A percentile compares a stretch with the other conserved stretches of the same genome.
Conservation (phyloP, 2,797 vertebrate genomes). For the Kryptopterus vitreolus region DNA sequence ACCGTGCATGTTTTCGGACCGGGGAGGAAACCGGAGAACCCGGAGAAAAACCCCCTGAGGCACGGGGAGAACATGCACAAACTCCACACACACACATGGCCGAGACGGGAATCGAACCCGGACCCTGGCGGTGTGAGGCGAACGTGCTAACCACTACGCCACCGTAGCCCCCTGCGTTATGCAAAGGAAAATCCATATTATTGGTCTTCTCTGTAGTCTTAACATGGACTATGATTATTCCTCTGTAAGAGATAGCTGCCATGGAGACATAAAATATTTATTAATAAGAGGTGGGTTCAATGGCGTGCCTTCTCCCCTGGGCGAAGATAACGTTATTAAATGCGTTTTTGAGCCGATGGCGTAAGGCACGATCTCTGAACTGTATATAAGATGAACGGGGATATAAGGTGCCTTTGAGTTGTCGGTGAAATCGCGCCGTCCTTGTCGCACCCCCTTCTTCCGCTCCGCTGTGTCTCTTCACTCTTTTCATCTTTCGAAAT, state of each 20-base stretch:
- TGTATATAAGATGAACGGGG: conserved; percentile 4
- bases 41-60: too few species aligned
- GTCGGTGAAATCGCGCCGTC: neutral
- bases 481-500: conserved; percentile 15
- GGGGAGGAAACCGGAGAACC: too few species aligned
- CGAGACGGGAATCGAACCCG: too few species aligned
- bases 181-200: neutral
- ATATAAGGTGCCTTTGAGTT: conserved; percentile 15
- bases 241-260: neutral
- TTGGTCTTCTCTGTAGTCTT: conserved; percentile 1
- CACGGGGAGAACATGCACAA: too few species aligned
- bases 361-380: conserved; percentile 12
- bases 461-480: neutral
- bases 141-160: too few species aligned
- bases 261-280: conserved; percentile 9
- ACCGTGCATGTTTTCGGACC: too few species aligned
- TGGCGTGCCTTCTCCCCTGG: neutral
- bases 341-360: neutral
- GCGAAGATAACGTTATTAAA: conserved; percentile 29
- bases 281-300: conserved; percentile 7
- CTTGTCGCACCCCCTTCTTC: conserved; percentile 4
- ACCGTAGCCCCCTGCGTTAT: too few species aligned
- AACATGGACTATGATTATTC: neutral
- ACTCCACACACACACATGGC: too few species aligned
- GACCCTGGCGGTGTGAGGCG: too few species aligned